These are phyloP conservation scores for Anarhynchus alexandrinus DNA, from an alignment of 2,113 vertebrate species.

Conservation along the genomic window DNA sequence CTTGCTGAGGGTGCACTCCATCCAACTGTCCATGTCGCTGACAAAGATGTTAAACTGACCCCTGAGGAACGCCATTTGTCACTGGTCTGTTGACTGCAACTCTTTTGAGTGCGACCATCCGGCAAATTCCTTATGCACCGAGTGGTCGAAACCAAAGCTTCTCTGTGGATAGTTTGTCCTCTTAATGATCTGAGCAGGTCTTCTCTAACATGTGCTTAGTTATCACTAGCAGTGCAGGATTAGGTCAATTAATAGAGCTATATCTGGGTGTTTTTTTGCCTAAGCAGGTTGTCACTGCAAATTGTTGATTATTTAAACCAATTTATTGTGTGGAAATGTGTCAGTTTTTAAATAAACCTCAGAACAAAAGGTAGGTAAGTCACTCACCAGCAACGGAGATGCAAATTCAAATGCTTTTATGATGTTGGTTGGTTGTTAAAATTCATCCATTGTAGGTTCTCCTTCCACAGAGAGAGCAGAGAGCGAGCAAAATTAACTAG, in stretches of 20 bases:
- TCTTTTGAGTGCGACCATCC: too few relatives aligned
- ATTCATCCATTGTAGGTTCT: not conserved
- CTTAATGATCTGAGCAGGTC: not conserved
- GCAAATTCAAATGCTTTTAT: fast-evolving
- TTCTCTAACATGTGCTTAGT: not conserved
- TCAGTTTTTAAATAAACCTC: not conserved
- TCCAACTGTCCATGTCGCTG: too few relatives aligned
- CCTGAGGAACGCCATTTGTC: too few relatives aligned
- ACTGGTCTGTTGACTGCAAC: too few relatives aligned
- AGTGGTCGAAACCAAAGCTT: not conserved
- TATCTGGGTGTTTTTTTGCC: not conserved
- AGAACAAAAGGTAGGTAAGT: not conserved
- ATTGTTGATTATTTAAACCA: not conserved
- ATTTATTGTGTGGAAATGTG: not conserved
- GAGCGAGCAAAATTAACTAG: not conserved
- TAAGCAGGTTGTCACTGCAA: not conserved
- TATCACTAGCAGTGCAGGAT: not conserved
- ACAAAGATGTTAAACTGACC: too few relatives aligned
- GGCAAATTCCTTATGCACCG: not conserved
- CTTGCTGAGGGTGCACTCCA: too few relatives aligned
- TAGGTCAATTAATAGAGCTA: not conserved
- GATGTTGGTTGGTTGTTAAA: not conserved
- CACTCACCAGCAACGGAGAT: not conserved
- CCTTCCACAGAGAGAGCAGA: not conserved
- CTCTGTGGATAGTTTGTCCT: not conserved